Conservation (phyloP, 2,113 vertebrate species). For the Phaethon lepturus region DNA sequence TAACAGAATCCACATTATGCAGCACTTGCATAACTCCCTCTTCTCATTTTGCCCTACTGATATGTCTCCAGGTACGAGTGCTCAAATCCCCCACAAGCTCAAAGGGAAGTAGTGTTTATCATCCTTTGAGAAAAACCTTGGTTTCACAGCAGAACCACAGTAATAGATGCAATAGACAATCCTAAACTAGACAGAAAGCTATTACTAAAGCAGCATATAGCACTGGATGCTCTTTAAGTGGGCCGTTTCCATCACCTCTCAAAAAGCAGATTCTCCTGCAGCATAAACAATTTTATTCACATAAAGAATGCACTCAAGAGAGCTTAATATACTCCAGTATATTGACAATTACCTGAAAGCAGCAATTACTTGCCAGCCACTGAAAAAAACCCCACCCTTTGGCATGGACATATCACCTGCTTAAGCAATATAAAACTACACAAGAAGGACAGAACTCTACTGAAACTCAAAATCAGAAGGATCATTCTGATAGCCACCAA, state of each 20-base stretch:
- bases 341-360: neutral
- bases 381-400: neutral
- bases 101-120: neutral
- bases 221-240: neutral
- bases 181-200: slow-evolving; percentile 29
- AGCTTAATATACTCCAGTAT: neutral
- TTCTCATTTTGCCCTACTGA: neutral
- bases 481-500: neutral
- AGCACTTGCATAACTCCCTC: neutral
- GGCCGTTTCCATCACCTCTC: slow-evolving; percentile 30
- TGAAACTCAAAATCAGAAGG: neutral
- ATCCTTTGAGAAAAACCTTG: neutral
- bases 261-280: slow-evolving; percentile 12
- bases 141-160: neutral
- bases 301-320: neutral
- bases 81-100: neutral
- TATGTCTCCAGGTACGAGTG: fast-evolving
- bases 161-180: slow-evolving; percentile 9
- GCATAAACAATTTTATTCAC: slow-evolving; percentile 21
- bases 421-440: neutral
- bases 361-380: neutral
- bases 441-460: neutral
- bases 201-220: neutral
- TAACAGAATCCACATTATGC: neutral
- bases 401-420: neutral